Percentiles rank a stretch among this genome's conserved stretches.
These are phyloP conservation scores for Platichthys stellatus DNA, from an alignment of 2,113 vertebrate genomes.

Conservation along the genomic window DNA sequence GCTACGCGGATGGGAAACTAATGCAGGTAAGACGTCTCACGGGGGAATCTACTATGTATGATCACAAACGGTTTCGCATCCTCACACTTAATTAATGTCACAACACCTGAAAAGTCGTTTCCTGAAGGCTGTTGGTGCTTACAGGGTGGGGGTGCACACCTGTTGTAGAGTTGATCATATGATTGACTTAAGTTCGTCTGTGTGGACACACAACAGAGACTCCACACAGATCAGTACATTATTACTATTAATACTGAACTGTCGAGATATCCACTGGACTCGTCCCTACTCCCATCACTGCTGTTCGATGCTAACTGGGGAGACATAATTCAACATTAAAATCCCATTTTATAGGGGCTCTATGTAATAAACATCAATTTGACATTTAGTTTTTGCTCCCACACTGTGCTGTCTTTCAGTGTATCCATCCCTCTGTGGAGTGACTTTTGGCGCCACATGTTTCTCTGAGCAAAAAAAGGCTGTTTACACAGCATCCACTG, in stretches of 20 bases:
- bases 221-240: too few relatives aligned
- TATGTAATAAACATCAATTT: background rate
- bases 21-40: conserved; percentile 88
- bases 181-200: background rate
- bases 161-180: background rate
- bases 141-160: background rate
- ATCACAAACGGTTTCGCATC: background rate
- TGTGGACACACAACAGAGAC: too few relatives aligned
- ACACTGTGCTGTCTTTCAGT: conserved; percentile 1
- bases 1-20: conserved; percentile 91
- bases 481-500: conserved; percentile 36
- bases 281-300: background rate
- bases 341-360: background rate
- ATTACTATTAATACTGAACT: background rate
- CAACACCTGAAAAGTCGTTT: background rate
- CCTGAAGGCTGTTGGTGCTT: background rate
- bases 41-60: background rate
- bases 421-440: conserved; percentile 1
- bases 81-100: background rate
- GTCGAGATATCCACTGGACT: too few relatives aligned
- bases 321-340: background rate
- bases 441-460: conserved; percentile 13
- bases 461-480: conserved; percentile 8
- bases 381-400: background rate
- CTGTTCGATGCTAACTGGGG: too few relatives aligned